A percentile compares a stretch with the other conserved stretches of the same genome.
Conservation (phyloP, 1,140 invertebrate genomes). For the Diploscapter pachys region DNA sequence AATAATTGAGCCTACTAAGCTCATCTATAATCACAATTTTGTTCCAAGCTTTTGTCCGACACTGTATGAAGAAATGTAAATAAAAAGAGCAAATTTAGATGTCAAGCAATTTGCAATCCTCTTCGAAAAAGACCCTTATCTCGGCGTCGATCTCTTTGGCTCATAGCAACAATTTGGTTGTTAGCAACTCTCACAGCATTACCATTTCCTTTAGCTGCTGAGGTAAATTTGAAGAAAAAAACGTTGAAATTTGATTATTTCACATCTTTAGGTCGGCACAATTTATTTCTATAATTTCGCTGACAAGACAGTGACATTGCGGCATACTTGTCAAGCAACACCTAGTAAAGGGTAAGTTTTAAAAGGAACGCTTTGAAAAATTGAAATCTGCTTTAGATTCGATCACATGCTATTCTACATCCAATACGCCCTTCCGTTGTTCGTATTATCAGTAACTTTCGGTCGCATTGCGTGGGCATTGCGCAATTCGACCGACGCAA, state of each 20-base stretch:
- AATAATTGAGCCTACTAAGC: no score
- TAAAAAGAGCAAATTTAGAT: conserved; percentile 66
- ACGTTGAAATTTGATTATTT: not conserved
- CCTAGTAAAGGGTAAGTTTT: not conserved
- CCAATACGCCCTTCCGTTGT: conserved; percentile 35
- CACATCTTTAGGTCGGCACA: conserved; percentile 12
- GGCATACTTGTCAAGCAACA: conserved; percentile 1
- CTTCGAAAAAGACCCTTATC: conserved; percentile 76
- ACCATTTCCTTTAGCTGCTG: conserved; percentile 28
- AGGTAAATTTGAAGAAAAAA: conserved; percentile 1
- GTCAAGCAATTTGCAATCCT: conserved; percentile 82
- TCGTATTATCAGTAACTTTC: conserved; percentile 35
- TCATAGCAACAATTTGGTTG: conserved; percentile 76
- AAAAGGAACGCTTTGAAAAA: not conserved
- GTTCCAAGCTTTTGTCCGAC: no score
- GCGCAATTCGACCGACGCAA: conserved; percentile 22
- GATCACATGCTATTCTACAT: conserved; percentile 34
- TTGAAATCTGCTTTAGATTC: conserved; percentile 22
- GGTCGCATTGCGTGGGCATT: conserved; percentile 26
- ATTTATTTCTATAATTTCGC: conserved; percentile 13
- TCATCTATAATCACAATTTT: no score
- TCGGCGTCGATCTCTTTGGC: conserved; percentile 71
- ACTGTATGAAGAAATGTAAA: no score
- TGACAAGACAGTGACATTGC: conserved; percentile 9
- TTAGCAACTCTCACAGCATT: conserved; percentile 31